Base-by-base conservation (phyloP, 2,888 invertebrate genomes). In the Megaustenia siamemsis region DNA sequence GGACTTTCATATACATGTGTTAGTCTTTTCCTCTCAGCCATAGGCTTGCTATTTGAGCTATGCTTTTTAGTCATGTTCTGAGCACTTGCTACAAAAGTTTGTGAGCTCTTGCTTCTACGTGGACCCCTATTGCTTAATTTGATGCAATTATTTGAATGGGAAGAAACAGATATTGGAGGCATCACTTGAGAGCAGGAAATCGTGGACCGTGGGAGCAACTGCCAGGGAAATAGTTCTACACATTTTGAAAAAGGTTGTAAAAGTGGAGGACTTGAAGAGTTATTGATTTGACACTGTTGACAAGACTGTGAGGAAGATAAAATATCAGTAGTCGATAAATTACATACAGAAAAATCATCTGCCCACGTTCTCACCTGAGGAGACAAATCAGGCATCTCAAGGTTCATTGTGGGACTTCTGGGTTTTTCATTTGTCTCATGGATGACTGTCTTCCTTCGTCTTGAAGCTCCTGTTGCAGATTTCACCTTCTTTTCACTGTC, bases 201-300 rank as follows among this genome's bases (percentile, higher is more conserved):
- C 24, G 89, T 90, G 10, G 91, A 90, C 78, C 90, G 90, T 38
- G 90, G 91, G 53, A 91, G 87, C 35, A 90, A 86, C 84, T 91
- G 90, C 24, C 60, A 38, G 6, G 63, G 35, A 38, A 38, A 79
- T 49, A 60, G n/a, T 35, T 38, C 15, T 49, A 38, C n/a, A 24
- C 40, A 63, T 32, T n/a, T 18, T n/a, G 45, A 18, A 53, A 71
- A 69, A 38, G 80, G 69, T 69, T 69, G 49, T 69, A 80, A 69
- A 69, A 28, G 38, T 28, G 38, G 76, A 15, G 76, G 76, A 15
- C 63, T 76, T 10, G 45, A 35, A 49, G 32, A 76, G 24, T 28
- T 63, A 68, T 10, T 49, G 15, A 60, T 38, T 10, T 38, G 49
- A 71, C 40, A 82, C 43, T 35, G 63, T 24, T 45, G 63, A 66